phyloP scores from a whole-genome alignment of 2,113 vertebrate species.

The Paramisgurnus dabryanus region DNA sequence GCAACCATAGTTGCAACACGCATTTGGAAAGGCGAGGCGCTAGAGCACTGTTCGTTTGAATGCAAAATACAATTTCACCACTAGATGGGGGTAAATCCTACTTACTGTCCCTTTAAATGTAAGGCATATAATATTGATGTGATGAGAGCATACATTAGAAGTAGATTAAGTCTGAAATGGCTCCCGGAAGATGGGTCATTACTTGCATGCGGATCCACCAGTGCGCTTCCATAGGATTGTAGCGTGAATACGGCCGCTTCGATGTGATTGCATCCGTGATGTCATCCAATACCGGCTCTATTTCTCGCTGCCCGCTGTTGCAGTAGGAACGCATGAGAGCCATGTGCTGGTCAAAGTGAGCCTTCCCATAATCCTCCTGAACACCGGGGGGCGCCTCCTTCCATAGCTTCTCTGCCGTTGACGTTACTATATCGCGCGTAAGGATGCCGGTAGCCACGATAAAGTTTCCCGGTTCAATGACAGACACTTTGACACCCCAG shows the following conservation, averaged over 20 bases:
- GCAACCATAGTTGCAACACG: no score
- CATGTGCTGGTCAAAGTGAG: conserved; percentile 73
- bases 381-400: conserved; percentile 62
- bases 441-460: conserved; percentile 80
- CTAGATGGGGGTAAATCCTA: no score
- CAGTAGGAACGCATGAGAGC: conserved; percentile 77
- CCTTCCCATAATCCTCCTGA: conserved; percentile 78
- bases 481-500: conserved; percentile 82
- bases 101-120: neutral
- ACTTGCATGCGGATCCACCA: conserved; percentile 83
- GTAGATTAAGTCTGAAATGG: conserved; percentile 80
- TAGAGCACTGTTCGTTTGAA: no score
- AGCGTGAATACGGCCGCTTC: conserved; percentile 73
- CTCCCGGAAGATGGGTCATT: conserved; percentile 80
- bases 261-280: conserved; percentile 78
- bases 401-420: conserved; percentile 79
- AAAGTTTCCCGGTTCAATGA: conserved; percentile 84
- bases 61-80: no score
- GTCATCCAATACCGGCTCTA: conserved; percentile 72
- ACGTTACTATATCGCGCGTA: conserved; percentile 66
- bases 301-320: conserved; percentile 72
- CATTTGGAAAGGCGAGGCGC: no score
- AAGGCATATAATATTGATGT: neutral
- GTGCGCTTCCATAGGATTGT: conserved; percentile 80
- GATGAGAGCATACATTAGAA: conserved; percentile 50